Evolutionary conservation across 2,113 vertebrate genomes (phyloP).

Genomic region (Neodontobutis hainanensis): DNA sequence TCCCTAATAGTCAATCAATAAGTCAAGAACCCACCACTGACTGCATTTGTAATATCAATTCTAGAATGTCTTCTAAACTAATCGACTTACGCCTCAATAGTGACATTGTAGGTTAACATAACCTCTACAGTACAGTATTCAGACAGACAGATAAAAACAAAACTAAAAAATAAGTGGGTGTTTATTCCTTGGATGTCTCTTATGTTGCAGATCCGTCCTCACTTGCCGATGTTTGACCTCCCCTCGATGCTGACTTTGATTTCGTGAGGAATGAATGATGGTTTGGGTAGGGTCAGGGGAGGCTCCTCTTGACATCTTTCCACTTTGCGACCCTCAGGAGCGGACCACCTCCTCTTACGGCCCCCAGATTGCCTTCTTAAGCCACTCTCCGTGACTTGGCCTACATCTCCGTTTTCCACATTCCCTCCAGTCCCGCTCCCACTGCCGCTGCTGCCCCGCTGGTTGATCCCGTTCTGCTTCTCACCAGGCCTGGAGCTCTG

Average conservation of each 20-base stretch:
- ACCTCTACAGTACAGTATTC: conserved; percentile 92
- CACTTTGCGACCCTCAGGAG: conserved; percentile 93
- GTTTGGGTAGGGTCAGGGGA: conserved; percentile 93
- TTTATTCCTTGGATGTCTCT: conserved; percentile 51
- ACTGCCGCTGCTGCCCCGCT: conserved; percentile 56
- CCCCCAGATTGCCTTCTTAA: conserved; percentile 78
- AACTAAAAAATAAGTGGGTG: conserved; percentile 58
- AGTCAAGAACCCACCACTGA: conserved; percentile 80
- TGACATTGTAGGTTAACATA: conserved; percentile 88
- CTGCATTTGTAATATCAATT: conserved; percentile 86
- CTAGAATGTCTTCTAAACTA: conserved; percentile 89
- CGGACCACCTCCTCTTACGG: conserved; percentile 97
- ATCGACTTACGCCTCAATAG: conserved; percentile 90
- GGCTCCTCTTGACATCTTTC: conserved; percentile 94
- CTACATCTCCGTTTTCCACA: conserved; percentile 90
- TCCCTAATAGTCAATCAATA: conserved; percentile 55
- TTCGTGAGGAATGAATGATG: conserved; percentile 97
- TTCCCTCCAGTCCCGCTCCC: conserved; percentile 50
- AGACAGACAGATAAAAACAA: conserved; percentile 77
- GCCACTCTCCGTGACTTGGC: conserved; percentile 73
- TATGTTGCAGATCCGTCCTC: conserved; percentile 59
- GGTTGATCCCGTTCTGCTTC: conserved; percentile 91
- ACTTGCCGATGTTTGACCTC: conserved; percentile 97
- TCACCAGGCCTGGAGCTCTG: conserved; percentile 80
- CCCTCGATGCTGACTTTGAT: conserved; percentile 99